A percentile compares a stretch with the other conserved stretches of the same genome.
Evolutionary conservation across 2,888 invertebrate species (phyloP).

Genomic region (Acronicta psi): DNA sequence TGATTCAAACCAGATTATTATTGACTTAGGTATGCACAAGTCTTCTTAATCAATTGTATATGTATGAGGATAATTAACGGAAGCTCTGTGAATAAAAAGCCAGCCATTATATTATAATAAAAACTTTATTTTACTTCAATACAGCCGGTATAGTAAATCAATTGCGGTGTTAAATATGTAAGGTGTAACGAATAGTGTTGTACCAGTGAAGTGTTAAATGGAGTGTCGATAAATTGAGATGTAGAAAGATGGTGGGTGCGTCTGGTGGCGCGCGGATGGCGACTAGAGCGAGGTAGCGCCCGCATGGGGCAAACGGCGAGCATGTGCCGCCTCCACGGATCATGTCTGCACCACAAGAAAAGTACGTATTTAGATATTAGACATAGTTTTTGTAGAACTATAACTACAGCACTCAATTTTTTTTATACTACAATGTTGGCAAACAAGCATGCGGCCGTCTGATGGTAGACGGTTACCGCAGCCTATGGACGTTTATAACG

Average conservation of each 20-base stretch:
- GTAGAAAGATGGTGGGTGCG: constrained; percentile 69
- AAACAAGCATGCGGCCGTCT: too few species aligned
- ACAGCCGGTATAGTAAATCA: constrained; percentile 68
- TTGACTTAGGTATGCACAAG: not conserved
- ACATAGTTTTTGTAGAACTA: not conserved
- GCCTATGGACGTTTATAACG: too few species aligned
- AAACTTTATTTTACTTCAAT: too few species aligned
- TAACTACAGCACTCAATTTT: too few species aligned
- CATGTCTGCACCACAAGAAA: constrained; percentile 93
- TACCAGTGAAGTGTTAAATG: constrained; percentile 73
- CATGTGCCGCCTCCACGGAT: constrained; percentile 94
- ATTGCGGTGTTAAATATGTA: constrained; percentile 61
- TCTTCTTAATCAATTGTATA: constrained; percentile 8
- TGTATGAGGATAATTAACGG: constrained; percentile 27
- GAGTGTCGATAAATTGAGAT: constrained; percentile 67
- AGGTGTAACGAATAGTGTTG: constrained; percentile 59
- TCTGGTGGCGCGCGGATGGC: constrained; percentile 75
- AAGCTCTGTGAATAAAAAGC: constrained; percentile 18
- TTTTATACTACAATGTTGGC: too few species aligned
- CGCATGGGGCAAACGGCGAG: constrained; percentile 95
- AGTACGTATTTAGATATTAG: constrained; percentile 86
- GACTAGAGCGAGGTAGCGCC: constrained; percentile 84
- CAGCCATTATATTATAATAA: constrained; percentile 62
- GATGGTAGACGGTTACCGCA: too few species aligned
- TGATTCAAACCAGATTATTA: constrained; percentile 18